A percentile compares a stretch with the other conserved stretches of the same genome.
Conservation (phyloP, 2,888 invertebrate genomes). For the Eilema depressum region DNA sequence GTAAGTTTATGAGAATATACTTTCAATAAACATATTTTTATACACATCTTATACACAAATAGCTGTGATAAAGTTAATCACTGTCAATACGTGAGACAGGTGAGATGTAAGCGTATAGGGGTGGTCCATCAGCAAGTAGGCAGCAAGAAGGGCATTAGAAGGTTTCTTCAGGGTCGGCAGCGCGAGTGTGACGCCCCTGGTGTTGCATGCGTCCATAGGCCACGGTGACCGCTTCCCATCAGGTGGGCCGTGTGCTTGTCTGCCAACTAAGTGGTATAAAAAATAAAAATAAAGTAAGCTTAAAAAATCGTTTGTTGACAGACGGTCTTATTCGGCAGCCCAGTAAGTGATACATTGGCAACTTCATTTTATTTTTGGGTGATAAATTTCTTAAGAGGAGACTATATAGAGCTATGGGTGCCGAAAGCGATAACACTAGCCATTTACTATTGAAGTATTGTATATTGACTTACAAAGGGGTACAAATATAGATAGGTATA, state of each 20-base stretch:
- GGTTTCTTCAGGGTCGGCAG: no score
- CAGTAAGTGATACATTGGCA: slow-evolving; percentile 7
- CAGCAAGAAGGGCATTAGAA: no score
- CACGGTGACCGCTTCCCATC: no score
- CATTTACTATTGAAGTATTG: background rate
- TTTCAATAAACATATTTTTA: slow-evolving; percentile 50
- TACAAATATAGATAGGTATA: no score
- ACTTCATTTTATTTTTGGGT: background rate
- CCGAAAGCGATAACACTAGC: background rate
- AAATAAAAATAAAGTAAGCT: no score
- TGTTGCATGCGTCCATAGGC: no score
- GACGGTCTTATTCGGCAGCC: background rate
- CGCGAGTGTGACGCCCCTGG: no score
- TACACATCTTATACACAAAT: slow-evolving; percentile 47
- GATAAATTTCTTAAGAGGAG: background rate
- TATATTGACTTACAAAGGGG: no score
- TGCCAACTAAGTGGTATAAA: no score
- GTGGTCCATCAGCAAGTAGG: background rate
- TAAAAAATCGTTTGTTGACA: background rate
- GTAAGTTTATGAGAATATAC: slow-evolving; percentile 37
- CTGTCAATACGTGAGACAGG: background rate
- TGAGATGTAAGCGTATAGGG: slow-evolving; percentile 6
- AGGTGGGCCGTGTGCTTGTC: no score
- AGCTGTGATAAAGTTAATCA: slow-evolving; percentile 50
- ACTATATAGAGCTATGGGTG: background rate